Conservation (phyloP, 2,113 vertebrate genomes). For the Passerina amoena region DNA sequence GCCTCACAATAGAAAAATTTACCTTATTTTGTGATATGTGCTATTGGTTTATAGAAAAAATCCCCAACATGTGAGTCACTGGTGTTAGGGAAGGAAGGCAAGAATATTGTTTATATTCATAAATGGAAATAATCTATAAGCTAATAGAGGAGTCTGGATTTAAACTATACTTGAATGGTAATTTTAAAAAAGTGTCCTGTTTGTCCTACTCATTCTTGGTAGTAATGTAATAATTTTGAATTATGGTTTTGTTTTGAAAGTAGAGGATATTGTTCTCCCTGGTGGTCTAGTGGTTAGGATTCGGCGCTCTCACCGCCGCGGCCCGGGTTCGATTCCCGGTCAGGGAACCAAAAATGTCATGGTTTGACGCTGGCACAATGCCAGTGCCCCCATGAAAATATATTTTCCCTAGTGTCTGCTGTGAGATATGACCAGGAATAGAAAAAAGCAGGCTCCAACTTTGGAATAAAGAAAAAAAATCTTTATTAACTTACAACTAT, state of each 20-base stretch:
- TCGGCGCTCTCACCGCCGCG: conserved; percentile 84
- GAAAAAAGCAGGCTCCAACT: no score
- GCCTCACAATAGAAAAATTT: not conserved
- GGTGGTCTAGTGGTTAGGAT: conserved; percentile 86
- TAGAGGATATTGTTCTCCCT: conserved; percentile 4
- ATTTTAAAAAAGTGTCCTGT: rapidly evolving
- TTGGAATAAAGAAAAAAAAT: no score
- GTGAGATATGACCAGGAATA: no score
- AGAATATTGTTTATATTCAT: not conserved
- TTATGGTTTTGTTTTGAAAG: not conserved
- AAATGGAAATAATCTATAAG: not conserved
- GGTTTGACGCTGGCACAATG: no score
- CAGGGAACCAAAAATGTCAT: conserved; percentile 66
- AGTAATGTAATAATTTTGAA: not conserved
- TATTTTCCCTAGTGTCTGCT: no score
- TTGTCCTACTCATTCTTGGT: not conserved
- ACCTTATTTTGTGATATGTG: not conserved
- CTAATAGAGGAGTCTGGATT: not conserved
- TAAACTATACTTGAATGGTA: not conserved
- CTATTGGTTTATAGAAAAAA: not conserved
- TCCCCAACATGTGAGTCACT: not conserved
- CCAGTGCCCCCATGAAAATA: no score
- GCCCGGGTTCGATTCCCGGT: conserved; percentile 84
- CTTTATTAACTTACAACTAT: no score
- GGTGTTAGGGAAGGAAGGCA: not conserved